phyloP scores from a whole-genome alignment of 1,140 invertebrate species.

The Chrysoperla carnea region DNA sequence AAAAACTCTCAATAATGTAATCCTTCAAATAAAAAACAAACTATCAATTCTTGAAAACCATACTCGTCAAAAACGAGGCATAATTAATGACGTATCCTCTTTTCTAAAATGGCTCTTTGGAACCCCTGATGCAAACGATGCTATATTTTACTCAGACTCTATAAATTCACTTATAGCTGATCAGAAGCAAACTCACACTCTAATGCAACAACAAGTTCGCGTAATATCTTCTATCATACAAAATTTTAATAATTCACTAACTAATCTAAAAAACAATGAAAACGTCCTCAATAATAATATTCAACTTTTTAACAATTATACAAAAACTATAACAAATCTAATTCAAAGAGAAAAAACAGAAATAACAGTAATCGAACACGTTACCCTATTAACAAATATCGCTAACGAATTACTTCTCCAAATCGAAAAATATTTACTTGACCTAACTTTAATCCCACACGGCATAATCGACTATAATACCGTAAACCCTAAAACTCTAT shows the following conservation, averaged over 20 bases:
- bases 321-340: no score
- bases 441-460: neutral
- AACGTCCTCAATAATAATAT: constrained; percentile 1
- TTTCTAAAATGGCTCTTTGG: constrained; percentile 14
- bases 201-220: constrained; percentile 9
- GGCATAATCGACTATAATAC: neutral
- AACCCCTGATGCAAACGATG: constrained; percentile 9
- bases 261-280: neutral
- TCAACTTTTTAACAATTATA: constrained; percentile 1
- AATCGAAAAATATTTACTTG: constrained; percentile 1
- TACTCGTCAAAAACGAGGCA: constrained; percentile 7
- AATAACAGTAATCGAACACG: neutral
- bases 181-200: constrained; percentile 8
- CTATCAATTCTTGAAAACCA: neutral
- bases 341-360: constrained; percentile 3
- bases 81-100: constrained; percentile 10
- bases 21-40: constrained; percentile 1
- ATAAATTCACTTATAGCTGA: constrained; percentile 6
- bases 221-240: no score
- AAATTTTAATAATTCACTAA: constrained; percentile 6
- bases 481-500: neutral
- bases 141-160: constrained; percentile 7
- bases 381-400: constrained; percentile 4
- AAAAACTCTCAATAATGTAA: constrained; percentile 4
- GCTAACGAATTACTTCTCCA: constrained; percentile 7